Conservation (phyloP, 2,888 invertebrate genomes). For the Lithophane semibrunnea region DNA sequence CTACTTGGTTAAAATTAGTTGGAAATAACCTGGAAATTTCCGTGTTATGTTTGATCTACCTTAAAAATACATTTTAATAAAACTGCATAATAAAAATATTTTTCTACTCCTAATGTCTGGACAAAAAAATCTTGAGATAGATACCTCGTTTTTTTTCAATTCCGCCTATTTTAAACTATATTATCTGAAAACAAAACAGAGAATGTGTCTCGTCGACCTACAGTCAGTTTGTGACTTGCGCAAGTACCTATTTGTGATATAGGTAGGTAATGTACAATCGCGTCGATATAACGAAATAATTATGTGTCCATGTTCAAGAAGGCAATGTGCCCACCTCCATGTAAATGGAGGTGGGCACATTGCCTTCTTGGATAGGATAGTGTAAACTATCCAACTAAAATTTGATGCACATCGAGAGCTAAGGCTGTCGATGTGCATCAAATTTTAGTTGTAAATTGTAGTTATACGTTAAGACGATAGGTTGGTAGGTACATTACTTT, state of each 20-base stretch:
- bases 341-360: no score
- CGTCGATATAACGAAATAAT: constrained; percentile 21
- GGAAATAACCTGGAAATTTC: not conserved
- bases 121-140: not conserved
- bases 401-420: constrained; percentile 12
- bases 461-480: no score
- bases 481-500: not conserved
- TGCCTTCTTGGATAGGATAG: no score
- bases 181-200: constrained; percentile 10
- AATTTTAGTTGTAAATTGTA: no score
- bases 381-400: constrained; percentile 12
- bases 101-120: constrained; percentile 13
- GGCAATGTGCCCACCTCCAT: not conserved
- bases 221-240: constrained; percentile 1
- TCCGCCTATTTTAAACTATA: constrained; percentile 21
- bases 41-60: not conserved
- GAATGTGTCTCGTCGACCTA: constrained; percentile 6
- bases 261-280: constrained; percentile 29
- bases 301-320: not conserved
- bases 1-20: not conserved
- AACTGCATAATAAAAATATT: constrained; percentile 10
- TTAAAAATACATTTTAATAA: not conserved
- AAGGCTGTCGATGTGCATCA: no score
- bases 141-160: constrained; percentile 15
- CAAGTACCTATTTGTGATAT: constrained; percentile 24